Evolutionary conservation across 2,888 invertebrate species (phyloP), one percentile per base, ranked within the genome.

Genomic region (Cartodere bifasciata): DNA sequence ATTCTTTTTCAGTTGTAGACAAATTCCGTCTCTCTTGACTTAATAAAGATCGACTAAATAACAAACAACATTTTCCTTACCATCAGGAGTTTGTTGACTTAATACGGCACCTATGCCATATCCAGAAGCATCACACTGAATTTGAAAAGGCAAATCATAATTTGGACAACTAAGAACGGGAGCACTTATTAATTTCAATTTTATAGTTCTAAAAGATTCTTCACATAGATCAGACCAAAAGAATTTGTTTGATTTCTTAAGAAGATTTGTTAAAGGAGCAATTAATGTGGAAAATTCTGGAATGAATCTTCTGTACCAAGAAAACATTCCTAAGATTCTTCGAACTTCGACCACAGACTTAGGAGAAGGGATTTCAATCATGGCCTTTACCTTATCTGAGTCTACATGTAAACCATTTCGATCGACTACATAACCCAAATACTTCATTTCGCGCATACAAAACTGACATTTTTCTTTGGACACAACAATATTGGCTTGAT

Each of bases 51-150:
- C 35, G 24, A 27, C 29, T n/a, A 39, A 10, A 16, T 39, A 39
- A 11, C 24, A 15, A 7, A 39, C 32, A 3, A 38, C 38, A 12
- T 32, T 14, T 30, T 39, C 32, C 7, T 29, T 26, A n/a, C 28
- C 30, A 6, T 21, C 4, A 7, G 28, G 24, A 16, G 23, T 23
- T 9, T 14, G 16, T 10, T 40, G 40, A 6, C 30, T 20, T 16
- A 40, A 31, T 1, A 40, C 36, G 4, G 30, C 37, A 6, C 35
- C 40, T 7, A 37, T 11, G 9, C 35, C 39, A 16, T 28, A 23
- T 5, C 23, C 31, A 3, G 27, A 33, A 10, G 39, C 39, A 28
- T 39, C 39, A 2, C 27, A 24, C 17, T 39, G 37, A 4, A 39
- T 22, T 12, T 16, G 13, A 31, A 37, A 39, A 9, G 31, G 33